Evolutionary conservation across 1,140 invertebrate species (phyloP).

Genomic region (fruit fly (Drosophila melanogaster)): Release_6_plus_ISO1_MT NT_033777.3:30317001-30317500

Average conservation of each 20-base stretch:
- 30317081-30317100: constrained; percentile 67
- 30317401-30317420: no score
- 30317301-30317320: constrained; percentile 26
- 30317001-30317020: constrained; percentile 7
- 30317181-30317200: constrained; percentile 56
- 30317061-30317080: constrained; percentile 76
- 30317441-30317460: no score
- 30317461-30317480: no score
- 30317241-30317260: constrained; percentile 2
- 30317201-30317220: constrained; percentile 59
- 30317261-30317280: constrained; percentile 20
- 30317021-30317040: constrained; percentile 29
- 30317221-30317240: constrained; percentile 34
- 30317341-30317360: constrained; percentile 53
- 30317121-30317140: constrained; percentile 25
- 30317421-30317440: no score
- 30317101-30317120: constrained; percentile 26
- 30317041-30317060: constrained; percentile 48
- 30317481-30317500: no score
- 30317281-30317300: constrained; percentile 50
- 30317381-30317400: no score
- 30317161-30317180: constrained; percentile 9
- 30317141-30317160: constrained; percentile 14
- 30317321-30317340: constrained; percentile 44
- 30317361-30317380: constrained; percentile 5